Evolutionary conservation across 2,888 invertebrate genomes (phyloP), one percentile per base, ranked within the genome.

Genomic region (Ormyrus thymus): DNA sequence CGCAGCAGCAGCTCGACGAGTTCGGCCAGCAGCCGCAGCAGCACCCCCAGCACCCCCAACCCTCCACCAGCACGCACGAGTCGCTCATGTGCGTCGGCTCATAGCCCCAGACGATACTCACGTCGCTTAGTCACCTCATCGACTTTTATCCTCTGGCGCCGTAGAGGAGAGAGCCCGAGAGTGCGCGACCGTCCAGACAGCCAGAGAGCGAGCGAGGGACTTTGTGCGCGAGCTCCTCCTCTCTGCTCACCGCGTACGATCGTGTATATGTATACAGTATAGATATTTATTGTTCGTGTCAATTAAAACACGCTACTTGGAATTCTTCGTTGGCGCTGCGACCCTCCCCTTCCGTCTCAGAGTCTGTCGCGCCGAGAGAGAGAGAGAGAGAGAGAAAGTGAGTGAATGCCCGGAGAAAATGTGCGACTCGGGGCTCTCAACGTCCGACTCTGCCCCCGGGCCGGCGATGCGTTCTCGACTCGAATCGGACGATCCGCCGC

Each of bases 81-180:
- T 88, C 90, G 81, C 81, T 89, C 6, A 89, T 90, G 90, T 90
- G 90, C 85, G 89, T 89, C 48, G 88, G 90, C 66, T 89, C 90
- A 90, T 90, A 90, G 90, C 90, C 90, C 85, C 86, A 87, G 74
- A 83, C 81, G 80, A 88, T 88, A 84, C 85, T 89, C 83, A 87
- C 88, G 79, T 88, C 88, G 86, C 85, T 89, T 85, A 89, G 89
- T 84, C 89, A 89, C 81, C 88, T 89, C 86, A 89, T 89, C 86
- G 89, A 89, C 86, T 89, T 89, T 81, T 89, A 89, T 84, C 88
- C 89, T 80, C 80, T 88, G 71, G 86, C 84, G 83, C 87, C 87
- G 43, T 77, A 77, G 15, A 29, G 13, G 56, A 51, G 53, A 66
- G 58, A 75, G 43, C 10, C 29, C 29, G 48, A 15, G 43, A 70